phyloP scores from a whole-genome alignment of 2,888 invertebrate genomes.

The Harpalus rufipes region DNA sequence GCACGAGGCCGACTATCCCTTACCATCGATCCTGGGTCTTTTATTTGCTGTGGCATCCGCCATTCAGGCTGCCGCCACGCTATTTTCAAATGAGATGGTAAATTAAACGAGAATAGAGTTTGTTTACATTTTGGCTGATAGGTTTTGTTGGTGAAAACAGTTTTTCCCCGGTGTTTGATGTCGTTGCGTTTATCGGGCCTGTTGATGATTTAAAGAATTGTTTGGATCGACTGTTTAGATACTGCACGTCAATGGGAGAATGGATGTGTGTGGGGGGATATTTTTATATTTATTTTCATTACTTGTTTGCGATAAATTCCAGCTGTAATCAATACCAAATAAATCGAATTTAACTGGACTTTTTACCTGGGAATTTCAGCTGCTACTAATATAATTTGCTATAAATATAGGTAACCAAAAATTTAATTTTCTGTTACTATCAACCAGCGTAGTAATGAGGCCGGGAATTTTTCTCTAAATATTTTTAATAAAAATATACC shows the following conservation, averaged over 20 bases:
- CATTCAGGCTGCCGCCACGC: slow-evolving; percentile 3
- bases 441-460: too few species aligned
- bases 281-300: slow-evolving; percentile 28
- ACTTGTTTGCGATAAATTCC: neutral
- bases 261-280: neutral
- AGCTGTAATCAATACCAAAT: neutral
- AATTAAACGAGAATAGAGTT: slow-evolving; percentile 50
- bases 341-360: neutral
- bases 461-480: too few species aligned
- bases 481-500: too few species aligned
- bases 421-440: neutral
- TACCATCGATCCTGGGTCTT: slow-evolving; percentile 4
- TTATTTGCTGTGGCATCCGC: slow-evolving; percentile 30
- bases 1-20: slow-evolving; percentile 12
- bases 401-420: neutral
- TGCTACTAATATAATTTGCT: neutral
- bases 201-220: slow-evolving; percentile 30
- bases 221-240: slow-evolving; percentile 22
- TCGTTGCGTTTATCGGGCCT: neutral
- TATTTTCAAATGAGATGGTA: slow-evolving; percentile 57
- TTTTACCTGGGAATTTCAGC: neutral
- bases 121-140: slow-evolving; percentile 46
- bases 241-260: neutral
- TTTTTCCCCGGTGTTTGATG: slow-evolving; percentile 2
- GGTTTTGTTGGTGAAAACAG: slow-evolving; percentile 21